Base-by-base conservation (phyloP, 1,140 invertebrate genomes). In the Nasonia vitripennis region DNA sequence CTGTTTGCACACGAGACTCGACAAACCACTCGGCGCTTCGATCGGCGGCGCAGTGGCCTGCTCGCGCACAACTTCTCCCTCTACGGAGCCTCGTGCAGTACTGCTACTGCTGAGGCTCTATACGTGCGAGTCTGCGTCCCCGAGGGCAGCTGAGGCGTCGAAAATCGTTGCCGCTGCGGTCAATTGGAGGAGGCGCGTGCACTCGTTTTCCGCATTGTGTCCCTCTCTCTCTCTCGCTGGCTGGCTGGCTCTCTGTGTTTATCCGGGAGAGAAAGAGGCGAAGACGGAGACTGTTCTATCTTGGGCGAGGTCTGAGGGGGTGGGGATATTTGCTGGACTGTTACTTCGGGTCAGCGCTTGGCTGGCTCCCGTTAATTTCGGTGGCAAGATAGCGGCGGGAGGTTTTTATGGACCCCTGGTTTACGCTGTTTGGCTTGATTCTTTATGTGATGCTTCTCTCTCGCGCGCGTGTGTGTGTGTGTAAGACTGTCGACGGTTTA, bases 1-100 rank as follows among this genome's bases (percentile, higher is more conserved):
- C 20, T 81, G 81, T 82, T 82, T 81, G 79, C 48, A 77, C 37
- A 37, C 68, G 51, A 82, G 81, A 75, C 70, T 20, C 70, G 70
- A 81, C 70, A 73, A 74, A 81, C 68, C 62, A 75, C 78, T 77
- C 67, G 48, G 27, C 68, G 17, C 34, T 85, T 81, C 81, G 51
- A 82, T 82, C 81, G 48, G 23, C 55, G 31, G 68, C 17, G 70
- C 17, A 74, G 31, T 74, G 81, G 48, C 48, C 48, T 73, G 17
- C 12, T 62, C 20, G 55, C 55, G 55, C 55, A 62, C 55, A 62
- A 62, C 14, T 20, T 62, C 55, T 62, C 55, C 17, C 55, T n/a
- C 20, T 62, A 45, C 41, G 4, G 0, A 45, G 14, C 6, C 55
- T 20, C 2, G 55, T 20, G 14, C 17, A 62, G 55, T 62, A 3